Evolutionary conservation across 2,113 vertebrate genomes (phyloP).

Genomic region (Sardina pilchardus): DNA sequence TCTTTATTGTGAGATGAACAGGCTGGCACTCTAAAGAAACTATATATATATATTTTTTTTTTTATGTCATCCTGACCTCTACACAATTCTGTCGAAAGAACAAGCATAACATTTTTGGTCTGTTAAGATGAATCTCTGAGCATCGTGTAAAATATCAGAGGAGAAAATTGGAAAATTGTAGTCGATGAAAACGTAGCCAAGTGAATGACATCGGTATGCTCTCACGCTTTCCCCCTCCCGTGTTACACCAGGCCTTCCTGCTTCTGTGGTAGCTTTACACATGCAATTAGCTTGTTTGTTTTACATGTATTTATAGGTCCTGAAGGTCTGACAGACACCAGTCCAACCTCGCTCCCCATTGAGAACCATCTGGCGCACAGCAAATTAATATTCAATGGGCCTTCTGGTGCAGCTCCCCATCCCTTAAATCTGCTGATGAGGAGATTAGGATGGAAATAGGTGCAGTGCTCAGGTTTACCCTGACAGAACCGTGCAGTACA

Average conservation of each 20-base stretch:
- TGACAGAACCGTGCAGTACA: not conserved
- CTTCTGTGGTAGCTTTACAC: slow-evolving; percentile 39
- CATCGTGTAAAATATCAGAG: not conserved
- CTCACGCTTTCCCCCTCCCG: slow-evolving; percentile 1
- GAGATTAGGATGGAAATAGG: slow-evolving; percentile 31
- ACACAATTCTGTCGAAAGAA: no score
- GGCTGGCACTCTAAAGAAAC: not conserved
- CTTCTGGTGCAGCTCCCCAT: slow-evolving; percentile 42
- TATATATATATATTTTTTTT: no score
- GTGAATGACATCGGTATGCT: not conserved
- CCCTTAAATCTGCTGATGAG: slow-evolving; percentile 53
- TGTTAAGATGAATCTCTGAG: no score
- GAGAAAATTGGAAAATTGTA: not conserved
- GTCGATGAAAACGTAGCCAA: not conserved
- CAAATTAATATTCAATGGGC: slow-evolving; percentile 53
- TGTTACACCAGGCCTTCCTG: slow-evolving; percentile 24
- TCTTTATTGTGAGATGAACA: not conserved
- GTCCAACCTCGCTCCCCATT: slow-evolving; percentile 63
- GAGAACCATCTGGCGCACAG: slow-evolving; percentile 66
- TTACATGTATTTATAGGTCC: slow-evolving; percentile 68
- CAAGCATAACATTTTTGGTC: no score
- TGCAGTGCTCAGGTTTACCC: not conserved
- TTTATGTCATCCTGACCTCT: no score
- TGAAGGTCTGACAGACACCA: slow-evolving; percentile 59
- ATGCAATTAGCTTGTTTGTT: slow-evolving; percentile 74